A percentile compares a stretch with the other conserved stretches of the same genome.
These are phyloP conservation scores for Dicaeum eximium DNA, from an alignment of 2,113 vertebrate genomes.

Conservation along the genomic window DNA sequence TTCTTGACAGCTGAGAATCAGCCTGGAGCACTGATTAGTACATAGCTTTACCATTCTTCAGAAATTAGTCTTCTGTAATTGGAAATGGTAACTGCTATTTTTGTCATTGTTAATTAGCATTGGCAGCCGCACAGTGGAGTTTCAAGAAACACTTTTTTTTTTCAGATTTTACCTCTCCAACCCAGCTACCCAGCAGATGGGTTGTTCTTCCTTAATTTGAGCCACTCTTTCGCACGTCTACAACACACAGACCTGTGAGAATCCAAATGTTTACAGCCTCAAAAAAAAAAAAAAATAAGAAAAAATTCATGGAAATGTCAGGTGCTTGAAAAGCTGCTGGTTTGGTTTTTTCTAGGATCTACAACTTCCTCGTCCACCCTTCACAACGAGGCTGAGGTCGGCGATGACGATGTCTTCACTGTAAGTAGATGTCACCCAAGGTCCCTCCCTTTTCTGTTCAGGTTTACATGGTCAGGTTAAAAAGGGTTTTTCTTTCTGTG, in stretches of 20 bases:
- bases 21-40: neutral
- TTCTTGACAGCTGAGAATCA: neutral
- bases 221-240: accelerated
- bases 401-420: slow-evolving; percentile 97
- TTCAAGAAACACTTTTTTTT: neutral
- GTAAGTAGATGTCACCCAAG: slow-evolving; percentile 71
- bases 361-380: slow-evolving; percentile 97
- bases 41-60: neutral
- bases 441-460: neutral
- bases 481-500: neutral
- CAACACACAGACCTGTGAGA: neutral
- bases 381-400: slow-evolving; percentile 95
- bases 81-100: slow-evolving; percentile 9
- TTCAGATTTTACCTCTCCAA: neutral
- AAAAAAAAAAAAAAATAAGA: neutral
- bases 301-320: neutral
- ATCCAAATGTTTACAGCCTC: neutral
- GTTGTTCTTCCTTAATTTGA: neutral
- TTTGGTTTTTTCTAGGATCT: slow-evolving; percentile 78
- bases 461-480: neutral
- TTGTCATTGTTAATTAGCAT: neutral
- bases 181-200: neutral
- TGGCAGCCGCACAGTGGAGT: neutral
- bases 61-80: neutral
- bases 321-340: neutral